Evolutionary conservation across 2,113 vertebrate genomes (phyloP).

Genomic region (Argyrosomus japonicus): DNA sequence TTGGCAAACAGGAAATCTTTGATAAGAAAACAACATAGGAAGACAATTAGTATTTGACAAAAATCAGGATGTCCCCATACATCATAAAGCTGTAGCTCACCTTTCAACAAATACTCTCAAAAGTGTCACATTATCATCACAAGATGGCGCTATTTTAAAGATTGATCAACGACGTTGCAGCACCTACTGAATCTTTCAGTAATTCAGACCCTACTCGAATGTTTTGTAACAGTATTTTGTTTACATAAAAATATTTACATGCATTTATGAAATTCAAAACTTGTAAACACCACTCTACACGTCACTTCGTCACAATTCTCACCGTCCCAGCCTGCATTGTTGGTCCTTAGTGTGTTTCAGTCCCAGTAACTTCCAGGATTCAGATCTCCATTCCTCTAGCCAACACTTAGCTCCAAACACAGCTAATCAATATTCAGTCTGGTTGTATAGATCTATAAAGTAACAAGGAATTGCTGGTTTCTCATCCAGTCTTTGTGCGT

Average conservation of each 20-base stretch:
- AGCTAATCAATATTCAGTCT: slow-evolving; percentile 12
- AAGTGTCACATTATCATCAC: slow-evolving; percentile 1
- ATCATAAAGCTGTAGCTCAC: not conserved
- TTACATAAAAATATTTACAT: not conserved
- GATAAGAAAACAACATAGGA: not conserved
- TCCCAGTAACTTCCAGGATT: slow-evolving; percentile 12
- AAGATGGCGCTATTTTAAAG: slow-evolving; percentile 1
- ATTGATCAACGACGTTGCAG: not conserved
- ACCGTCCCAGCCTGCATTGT: not conserved
- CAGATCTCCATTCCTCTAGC: not conserved
- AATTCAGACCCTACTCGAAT: not conserved
- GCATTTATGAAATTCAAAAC: not conserved
- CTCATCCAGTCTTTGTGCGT: not conserved
- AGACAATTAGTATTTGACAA: slow-evolving; percentile 11
- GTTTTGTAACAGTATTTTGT: slow-evolving; percentile 10
- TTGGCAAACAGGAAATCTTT: not conserved
- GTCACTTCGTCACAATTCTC: not conserved
- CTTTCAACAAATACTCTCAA: not conserved
- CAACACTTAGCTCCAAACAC: not conserved
- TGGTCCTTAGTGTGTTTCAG: slow-evolving; percentile 25
- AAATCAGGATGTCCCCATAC: not conserved
- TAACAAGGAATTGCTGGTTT: not conserved
- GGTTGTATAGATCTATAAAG: not conserved
- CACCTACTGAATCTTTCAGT: not conserved
- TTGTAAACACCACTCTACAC: not conserved